Evolutionary conservation across 2,113 vertebrate species (phyloP).

Genomic region (Abramis brama): DNA sequence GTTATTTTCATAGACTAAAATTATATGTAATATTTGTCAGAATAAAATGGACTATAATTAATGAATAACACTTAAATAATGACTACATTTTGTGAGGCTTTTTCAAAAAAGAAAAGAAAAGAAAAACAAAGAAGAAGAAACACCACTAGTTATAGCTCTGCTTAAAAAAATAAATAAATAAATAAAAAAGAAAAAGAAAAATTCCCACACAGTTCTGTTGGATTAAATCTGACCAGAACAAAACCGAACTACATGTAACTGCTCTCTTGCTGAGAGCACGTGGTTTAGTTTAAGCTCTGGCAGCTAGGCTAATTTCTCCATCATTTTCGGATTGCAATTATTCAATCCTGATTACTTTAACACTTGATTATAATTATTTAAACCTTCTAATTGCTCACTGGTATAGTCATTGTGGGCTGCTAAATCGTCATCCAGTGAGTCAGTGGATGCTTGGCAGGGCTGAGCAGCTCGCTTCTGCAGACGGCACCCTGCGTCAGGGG

Average conservation of each 20-base stretch:
- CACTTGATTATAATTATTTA: slow-evolving; percentile 75
- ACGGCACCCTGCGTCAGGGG: slow-evolving; percentile 60
- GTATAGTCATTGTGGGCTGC: slow-evolving; percentile 53
- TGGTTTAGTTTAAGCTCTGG: slow-evolving; percentile 36
- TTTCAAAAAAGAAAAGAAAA: not conserved
- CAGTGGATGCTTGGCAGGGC: slow-evolving; percentile 67
- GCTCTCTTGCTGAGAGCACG: not conserved
- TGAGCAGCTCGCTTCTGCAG: slow-evolving; percentile 65
- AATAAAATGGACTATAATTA: slow-evolving; percentile 4
- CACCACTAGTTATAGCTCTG: not conserved
- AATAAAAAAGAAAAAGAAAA: no score
- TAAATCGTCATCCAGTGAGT: slow-evolving; percentile 59
- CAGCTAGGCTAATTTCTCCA: slow-evolving; percentile 52
- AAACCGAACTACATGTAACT: not conserved
- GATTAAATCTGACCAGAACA: not conserved
- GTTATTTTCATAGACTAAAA: not conserved
- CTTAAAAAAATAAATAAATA: not conserved
- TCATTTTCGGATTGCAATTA: slow-evolving; percentile 66
- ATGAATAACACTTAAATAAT: not conserved
- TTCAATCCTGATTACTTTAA: slow-evolving; percentile 74
- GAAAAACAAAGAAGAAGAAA: not conserved
- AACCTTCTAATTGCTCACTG: slow-evolving; percentile 73
- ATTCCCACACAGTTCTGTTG: not conserved
- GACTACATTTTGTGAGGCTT: not conserved
- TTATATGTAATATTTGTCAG: not conserved